Conservation (phyloP, 2,797 vertebrate genomes). For the Melanogrammus aeglefinus region DNA sequence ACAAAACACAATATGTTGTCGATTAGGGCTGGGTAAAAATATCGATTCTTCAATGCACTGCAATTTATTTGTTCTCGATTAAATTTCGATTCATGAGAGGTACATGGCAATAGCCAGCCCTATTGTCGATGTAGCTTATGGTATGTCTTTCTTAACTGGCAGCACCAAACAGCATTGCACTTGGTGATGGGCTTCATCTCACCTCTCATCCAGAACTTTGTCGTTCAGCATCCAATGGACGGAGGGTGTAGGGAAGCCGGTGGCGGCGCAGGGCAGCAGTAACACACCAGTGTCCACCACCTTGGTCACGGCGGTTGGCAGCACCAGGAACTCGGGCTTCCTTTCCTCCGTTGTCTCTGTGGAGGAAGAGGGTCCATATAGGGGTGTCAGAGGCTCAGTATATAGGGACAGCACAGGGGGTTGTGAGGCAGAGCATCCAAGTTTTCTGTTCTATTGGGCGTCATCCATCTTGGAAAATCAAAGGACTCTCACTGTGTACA, state of each 20-base stretch:
- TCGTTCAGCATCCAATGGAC: constrained; percentile 82
- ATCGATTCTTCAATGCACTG: no score
- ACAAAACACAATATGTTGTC: background rate
- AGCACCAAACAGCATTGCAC: background rate
- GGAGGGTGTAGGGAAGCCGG: constrained; percentile 72
- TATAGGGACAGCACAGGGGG: constrained; percentile 6
- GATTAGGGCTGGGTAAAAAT: no score
- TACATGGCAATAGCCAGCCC: no score
- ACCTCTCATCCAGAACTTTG: constrained; percentile 75
- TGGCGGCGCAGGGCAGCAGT: constrained; percentile 82
- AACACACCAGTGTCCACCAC: constrained; percentile 73
- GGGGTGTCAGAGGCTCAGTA: background rate
- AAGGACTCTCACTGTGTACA: constrained; percentile 9
- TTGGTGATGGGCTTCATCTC: constrained; percentile 19
- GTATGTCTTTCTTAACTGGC: background rate
- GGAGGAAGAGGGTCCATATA: constrained; percentile 20
- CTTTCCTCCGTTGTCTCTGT: constrained; percentile 78
- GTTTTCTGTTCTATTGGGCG: constrained; percentile 3
- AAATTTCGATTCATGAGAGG: no score
- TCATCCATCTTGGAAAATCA: constrained; percentile 44
- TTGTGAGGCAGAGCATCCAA: constrained; percentile 15
- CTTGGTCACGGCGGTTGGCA: constrained; percentile 73
- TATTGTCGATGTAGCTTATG: background rate
- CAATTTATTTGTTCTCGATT: no score
- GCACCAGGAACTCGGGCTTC: constrained; percentile 76